Base-by-base conservation (phyloP, 2,113 vertebrate genomes). In the Larimichthys crocea region DNA sequence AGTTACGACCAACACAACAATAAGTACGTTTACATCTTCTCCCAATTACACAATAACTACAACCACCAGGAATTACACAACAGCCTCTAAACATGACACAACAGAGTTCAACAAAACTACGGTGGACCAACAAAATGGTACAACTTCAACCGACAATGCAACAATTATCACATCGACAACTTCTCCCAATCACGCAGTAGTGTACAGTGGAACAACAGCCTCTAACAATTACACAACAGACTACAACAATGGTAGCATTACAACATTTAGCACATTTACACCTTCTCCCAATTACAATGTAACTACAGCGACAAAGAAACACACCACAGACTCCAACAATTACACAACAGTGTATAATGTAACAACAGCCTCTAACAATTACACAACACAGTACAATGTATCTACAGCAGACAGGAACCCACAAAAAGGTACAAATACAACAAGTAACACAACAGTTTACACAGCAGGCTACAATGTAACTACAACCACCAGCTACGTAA, bases 171-270 rank as follows among this genome's bases (percentile, higher is more conserved):
- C 67, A 48, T 52, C 46, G 31, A 74, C 73, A 76, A 0, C 19
- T 4, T 56, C 31, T 35, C 17, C 64, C 11, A 74, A 72, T 52
- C 3, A 67, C 35, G 73, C 78, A 26, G 55, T 14, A 20, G 19
- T 20, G 8, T 0, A 55, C 44, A 55, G 16, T 17, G 14, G 14
- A 44, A 76, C 74, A 29, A 66, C 20, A 69, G 40, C 19, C 4
- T 11, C 50, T 2, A 64, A 22, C 24, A 62, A 74, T 56, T 50
- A 56, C 61, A 84, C 74, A 65, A 31, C 57, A 31, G 5, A 10
- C 14, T n/a, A 31, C 44, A 24, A 16, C 35, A 35, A 35, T 35
- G 35, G 7, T 35, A 35, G 7, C 35, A 35, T 3, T 24, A 10
- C 46, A 19, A 69, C 66, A 35, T 17, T 10, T 20, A 53, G 29